Conservation (phyloP, 2,113 vertebrate species). For the Tympanuchus pallidicinctus region DNA sequence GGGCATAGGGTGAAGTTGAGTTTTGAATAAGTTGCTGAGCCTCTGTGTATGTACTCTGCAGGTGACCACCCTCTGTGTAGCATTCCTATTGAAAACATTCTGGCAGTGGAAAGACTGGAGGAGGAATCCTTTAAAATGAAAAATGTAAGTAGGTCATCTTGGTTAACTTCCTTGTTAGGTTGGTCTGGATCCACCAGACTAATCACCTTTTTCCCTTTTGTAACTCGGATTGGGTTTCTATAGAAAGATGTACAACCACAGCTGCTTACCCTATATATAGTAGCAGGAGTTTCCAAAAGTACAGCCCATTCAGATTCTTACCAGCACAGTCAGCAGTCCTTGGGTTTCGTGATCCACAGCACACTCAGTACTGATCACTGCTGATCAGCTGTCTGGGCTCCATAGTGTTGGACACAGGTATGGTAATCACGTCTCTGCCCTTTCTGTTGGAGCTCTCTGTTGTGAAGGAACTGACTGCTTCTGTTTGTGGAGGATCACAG, state of each 20-base stretch:
- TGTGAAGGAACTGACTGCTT: neutral
- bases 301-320: constrained; percentile 65
- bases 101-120: constrained; percentile 95
- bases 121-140: constrained; percentile 99
- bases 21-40: neutral
- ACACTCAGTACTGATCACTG: constrained; percentile 1
- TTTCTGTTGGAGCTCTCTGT: constrained; percentile 13
- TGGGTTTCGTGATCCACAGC: constrained; percentile 35
- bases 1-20: neutral
- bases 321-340: constrained; percentile 50
- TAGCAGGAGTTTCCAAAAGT: constrained; percentile 61
- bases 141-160: constrained; percentile 86
- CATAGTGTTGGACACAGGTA: constrained; percentile 8
- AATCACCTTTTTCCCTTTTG: constrained; percentile 58
- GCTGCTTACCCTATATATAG: constrained; percentile 64
- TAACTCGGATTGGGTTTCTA: constrained; percentile 56
- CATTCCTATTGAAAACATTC: constrained; percentile 98
- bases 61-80: constrained; percentile 93
- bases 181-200: constrained; percentile 27
- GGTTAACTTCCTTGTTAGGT: constrained; percentile 15
- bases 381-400: constrained; percentile 41
- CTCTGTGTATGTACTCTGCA: constrained; percentile 57
- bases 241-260: constrained; percentile 55
- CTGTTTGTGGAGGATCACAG: neutral
- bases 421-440: constrained; percentile 21